These are phyloP conservation scores for Spinibarbus caldwelli DNA, from an alignment of 2,797 vertebrate genomes.

Conservation along the genomic window DNA sequence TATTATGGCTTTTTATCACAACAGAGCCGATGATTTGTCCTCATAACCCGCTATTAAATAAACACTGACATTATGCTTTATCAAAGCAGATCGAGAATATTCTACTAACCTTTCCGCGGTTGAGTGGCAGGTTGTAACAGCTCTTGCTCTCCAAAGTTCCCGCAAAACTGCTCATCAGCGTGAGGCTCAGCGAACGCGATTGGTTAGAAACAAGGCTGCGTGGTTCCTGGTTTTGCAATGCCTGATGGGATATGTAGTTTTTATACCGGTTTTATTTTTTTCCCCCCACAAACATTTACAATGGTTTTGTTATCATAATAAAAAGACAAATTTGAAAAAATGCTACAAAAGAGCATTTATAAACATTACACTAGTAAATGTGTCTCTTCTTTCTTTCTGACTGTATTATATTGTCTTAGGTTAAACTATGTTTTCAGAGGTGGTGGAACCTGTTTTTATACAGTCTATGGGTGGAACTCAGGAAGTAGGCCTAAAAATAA, in stretches of 20 bases:
- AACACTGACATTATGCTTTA: neutral
- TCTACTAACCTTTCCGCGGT: constrained; percentile 13
- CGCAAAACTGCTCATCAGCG: constrained; percentile 68
- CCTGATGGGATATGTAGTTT: constrained; percentile 49
- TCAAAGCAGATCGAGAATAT: neutral
- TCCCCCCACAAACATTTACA: neutral
- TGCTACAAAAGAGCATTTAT: neutral
- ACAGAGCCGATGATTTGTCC: neutral
- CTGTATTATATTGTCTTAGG: neutral
- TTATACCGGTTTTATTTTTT: neutral
- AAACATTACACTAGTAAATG: neutral
- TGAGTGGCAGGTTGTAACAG: constrained; percentile 8
- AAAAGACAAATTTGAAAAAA: neutral
- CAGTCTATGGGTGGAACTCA: too few species aligned
- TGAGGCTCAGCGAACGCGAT: neutral
- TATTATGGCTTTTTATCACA: neutral
- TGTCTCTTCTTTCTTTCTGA: neutral
- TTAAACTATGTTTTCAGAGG: neutral
- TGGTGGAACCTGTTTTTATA: too few species aligned
- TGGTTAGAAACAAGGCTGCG: constrained; percentile 7
- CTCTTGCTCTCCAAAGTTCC: constrained; percentile 69
- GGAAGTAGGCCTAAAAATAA: neutral
- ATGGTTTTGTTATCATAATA: neutral
- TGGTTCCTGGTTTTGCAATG: neutral
- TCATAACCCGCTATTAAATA: neutral